A percentile compares a stretch with the other conserved stretches of the same genome.
phyloP scores from a whole-genome alignment of 2,888 invertebrate species.

The Harpalus rubripes region DNA sequence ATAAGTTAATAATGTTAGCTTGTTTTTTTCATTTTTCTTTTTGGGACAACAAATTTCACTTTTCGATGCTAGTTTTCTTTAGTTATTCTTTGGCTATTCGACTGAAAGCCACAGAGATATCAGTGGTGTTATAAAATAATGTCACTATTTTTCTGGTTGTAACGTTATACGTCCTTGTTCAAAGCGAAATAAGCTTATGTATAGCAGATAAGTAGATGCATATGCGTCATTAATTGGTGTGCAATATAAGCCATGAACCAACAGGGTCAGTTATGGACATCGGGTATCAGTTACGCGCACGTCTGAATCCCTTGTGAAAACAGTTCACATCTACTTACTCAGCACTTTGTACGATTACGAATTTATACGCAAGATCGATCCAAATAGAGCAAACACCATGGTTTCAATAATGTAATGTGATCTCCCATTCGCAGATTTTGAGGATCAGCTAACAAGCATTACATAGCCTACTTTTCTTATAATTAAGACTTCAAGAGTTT shows the following conservation, averaged over 20 bases:
- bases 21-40: no score
- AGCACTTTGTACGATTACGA: slow-evolving; percentile 46
- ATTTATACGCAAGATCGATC: slow-evolving; percentile 37
- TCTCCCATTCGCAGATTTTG: slow-evolving; percentile 27
- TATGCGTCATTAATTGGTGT: neutral
- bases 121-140: no score
- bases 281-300: slow-evolving; percentile 1
- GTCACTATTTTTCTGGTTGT: no score
- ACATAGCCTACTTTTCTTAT: slow-evolving; percentile 12
- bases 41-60: no score
- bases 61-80: no score
- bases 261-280: neutral
- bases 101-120: no score
- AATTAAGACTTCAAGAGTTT: neutral
- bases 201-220: neutral
- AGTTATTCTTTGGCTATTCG: no score
- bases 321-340: neutral
- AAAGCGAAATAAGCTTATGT: no score
- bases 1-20: no score
- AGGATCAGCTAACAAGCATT: neutral
- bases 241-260: neutral
- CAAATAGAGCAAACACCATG: slow-evolving; percentile 7
- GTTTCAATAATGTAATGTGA: slow-evolving; percentile 36
- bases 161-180: no score
- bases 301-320: neutral